Evolutionary conservation across 2,888 invertebrate species (phyloP), one percentile per base, ranked within the genome.

Genomic region (Oscheius onirici): DNA sequence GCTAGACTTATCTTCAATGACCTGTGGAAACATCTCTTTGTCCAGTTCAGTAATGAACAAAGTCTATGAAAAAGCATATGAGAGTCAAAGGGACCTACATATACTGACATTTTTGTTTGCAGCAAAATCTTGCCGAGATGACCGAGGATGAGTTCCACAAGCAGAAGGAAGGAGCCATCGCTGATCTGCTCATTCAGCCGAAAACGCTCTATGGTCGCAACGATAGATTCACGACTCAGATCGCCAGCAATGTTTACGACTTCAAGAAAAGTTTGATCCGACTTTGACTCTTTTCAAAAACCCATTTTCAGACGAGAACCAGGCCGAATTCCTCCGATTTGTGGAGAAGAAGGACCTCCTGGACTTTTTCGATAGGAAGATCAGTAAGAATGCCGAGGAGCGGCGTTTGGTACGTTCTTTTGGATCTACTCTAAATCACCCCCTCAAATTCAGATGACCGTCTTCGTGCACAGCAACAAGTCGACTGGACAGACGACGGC

Each of bases 181-280:
- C 71, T 22, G 92, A 92, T 81, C 91, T 93, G 76, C 90, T 95
- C 67, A 96, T 97, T 89, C 93, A 94, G 86, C 95, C 97, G 0
- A 97, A 97, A 89, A 93, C 93, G 65, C 89, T 97, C 87, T 89
- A 91, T 41, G 90, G 91, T 43, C 92, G 93, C 78, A 93, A 93
- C 17, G 89, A 90, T 57, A 90, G 92, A 73, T 92, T 92, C 87
- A 95, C 95, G 93, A 89, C 90, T 11, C 97, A 97, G 90, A 96
- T 97, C 76, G 90, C 91, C 0, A 89, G 91, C 1, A 92, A 94
- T 88, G 93, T 94, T 81, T 97, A 95, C 89, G 93, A 95, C 89
- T 97, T 97, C 88, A 94, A 95, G 84, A 90, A 95, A 68, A 81
- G 86, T 84, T 68, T 34, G 58, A 43, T 46, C 20, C 3, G 55